Evolutionary conservation across 2,113 vertebrate genomes (phyloP), one percentile per base, ranked within the genome.

Genomic region (Damaliscus lunatus): DNA sequence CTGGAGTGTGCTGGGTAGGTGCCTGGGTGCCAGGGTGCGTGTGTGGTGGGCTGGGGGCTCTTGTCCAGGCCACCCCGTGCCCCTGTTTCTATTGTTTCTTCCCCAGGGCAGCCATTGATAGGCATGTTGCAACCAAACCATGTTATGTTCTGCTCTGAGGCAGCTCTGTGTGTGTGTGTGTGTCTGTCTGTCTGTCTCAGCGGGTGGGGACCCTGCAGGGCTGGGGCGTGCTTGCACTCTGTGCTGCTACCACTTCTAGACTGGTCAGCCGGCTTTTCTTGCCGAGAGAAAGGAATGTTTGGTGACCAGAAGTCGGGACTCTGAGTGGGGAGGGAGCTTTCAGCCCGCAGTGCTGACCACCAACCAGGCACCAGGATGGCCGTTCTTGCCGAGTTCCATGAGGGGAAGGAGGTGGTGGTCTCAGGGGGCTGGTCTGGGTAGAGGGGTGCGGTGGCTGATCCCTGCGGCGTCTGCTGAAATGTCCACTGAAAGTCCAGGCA

Each of bases 91-190:
- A 97, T 98, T 97, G 97, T 97, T 97, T 96, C 96, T 97, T 97
- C 96, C 96, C 93, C 87, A 59, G 97, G 98, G 96, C 97, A 98
- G 98, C 98, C 98, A 98, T 98, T 97, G 98, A 97, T 64, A 93
- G 96, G 90, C 77, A 96, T 90, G 84, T 95, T 97, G 93, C 78
- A 57, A 67, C 62, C 19, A 13, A 53, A 85, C 52, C 11, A 0
- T 71, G 64, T 71, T 97, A 97, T 93, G 91, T 96, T 95, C 78
- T 82, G 21, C 97, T 94, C 80, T 33, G 48, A 6, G 1, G 62
- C 55, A 33, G 85, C 85, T 31, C 0, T 86, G 23, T 91, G 53
- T 87, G 91, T 27, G 15, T 80, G 3, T 74, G 12, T 85, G 3
- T 90, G 59, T 82, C 43, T 27, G 83, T 95, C 14, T n/a, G 43